A percentile compares a stretch with the other conserved stretches of the same genome.
Conservation (phyloP, 2,888 invertebrate genomes). For the Drosophila kokeensis region DNA sequence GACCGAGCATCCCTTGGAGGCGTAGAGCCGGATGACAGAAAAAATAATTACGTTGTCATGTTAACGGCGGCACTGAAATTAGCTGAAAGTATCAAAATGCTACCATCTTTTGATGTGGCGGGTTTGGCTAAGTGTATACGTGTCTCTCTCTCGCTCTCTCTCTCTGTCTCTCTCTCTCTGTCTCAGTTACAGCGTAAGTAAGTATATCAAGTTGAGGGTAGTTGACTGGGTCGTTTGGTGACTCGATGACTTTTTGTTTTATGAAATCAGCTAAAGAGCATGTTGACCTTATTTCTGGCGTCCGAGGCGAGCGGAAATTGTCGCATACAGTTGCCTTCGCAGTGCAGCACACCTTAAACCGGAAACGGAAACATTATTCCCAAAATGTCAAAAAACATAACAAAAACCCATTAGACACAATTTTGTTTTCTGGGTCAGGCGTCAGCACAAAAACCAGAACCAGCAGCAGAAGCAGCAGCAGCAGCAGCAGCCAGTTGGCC, state of each 20-base stretch:
- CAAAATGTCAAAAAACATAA: constrained; percentile 80
- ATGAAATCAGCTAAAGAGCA: constrained; percentile 70
- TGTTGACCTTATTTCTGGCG: constrained; percentile 68
- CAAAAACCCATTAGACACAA: constrained; percentile 79
- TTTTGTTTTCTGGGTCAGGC: constrained; percentile 77
- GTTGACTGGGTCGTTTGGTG: constrained; percentile 26
- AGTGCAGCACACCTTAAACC: constrained; percentile 74
- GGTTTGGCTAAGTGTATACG: constrained; percentile 22
- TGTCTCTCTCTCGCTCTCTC: background rate
- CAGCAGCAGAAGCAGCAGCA: constrained; percentile 4
- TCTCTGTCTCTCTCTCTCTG: background rate
- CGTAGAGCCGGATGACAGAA: constrained; percentile 56
- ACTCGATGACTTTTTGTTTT: constrained; percentile 50
- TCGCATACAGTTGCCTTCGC: constrained; percentile 61
- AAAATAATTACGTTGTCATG: constrained; percentile 80
- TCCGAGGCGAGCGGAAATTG: constrained; percentile 64
- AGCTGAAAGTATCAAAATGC: constrained; percentile 75
- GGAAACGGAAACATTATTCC: constrained; percentile 80
- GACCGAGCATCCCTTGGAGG: constrained; percentile 43
- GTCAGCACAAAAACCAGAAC: constrained; percentile 46
- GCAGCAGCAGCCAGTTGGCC: constrained; percentile 16
- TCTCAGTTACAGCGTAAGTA: background rate
- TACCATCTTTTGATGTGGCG: constrained; percentile 71
- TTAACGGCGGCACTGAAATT: constrained; percentile 76
- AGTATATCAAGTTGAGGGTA: constrained; percentile 6